phyloP scores from a whole-genome alignment of 2,888 invertebrate species.

The Drosophila ochracea region DNA sequence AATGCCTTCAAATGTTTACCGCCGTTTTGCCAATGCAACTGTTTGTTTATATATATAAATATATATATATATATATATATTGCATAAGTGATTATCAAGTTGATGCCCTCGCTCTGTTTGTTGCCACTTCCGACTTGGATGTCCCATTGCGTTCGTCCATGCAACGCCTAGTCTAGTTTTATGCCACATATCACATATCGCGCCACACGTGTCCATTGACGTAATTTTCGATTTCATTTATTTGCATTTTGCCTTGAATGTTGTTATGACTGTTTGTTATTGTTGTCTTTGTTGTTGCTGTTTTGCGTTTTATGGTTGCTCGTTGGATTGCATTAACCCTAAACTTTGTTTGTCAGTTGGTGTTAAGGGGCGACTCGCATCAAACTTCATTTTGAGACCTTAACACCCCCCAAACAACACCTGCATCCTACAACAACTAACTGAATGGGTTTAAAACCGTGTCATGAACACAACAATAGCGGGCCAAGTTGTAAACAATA shows the following conservation, averaged over 20 bases:
- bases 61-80: neutral
- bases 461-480: slow-evolving; percentile 28
- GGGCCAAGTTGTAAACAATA: slow-evolving; percentile 11
- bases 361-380: slow-evolving; percentile 10
- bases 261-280: slow-evolving; percentile 1
- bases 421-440: neutral
- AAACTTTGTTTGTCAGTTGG: slow-evolving; percentile 14
- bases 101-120: slow-evolving; percentile 19
- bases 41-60: neutral
- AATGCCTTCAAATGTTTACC: neutral
- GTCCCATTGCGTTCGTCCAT: slow-evolving; percentile 23
- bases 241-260: slow-evolving; percentile 65
- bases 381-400: slow-evolving; percentile 33
- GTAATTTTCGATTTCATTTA: slow-evolving; percentile 56
- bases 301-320: neutral
- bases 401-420: slow-evolving; percentile 24
- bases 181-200: neutral
- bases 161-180: slow-evolving; percentile 7
- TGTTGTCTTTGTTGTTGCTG: neutral
- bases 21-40: neutral
- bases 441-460: slow-evolving; percentile 25
- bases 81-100: neutral
- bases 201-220: slow-evolving; percentile 26
- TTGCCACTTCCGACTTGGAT: slow-evolving; percentile 15
- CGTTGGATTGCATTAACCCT: neutral